Evolutionary conservation across 2,888 invertebrate genomes (phyloP).

Genomic region (Neoascia interrupta): DNA sequence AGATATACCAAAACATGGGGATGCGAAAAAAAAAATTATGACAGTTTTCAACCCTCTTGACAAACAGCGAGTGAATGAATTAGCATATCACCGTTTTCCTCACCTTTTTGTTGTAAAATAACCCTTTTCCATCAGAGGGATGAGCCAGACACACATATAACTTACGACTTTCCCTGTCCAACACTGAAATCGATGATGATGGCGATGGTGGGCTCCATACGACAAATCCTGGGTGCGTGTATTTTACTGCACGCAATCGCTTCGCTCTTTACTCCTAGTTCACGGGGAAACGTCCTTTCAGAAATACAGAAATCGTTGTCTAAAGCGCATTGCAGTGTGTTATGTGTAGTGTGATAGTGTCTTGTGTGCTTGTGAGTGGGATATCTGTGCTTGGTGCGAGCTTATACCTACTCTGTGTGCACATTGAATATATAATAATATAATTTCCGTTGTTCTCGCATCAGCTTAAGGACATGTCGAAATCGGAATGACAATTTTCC

Average conservation of each 20-base stretch:
- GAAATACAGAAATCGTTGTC: slow-evolving; percentile 15
- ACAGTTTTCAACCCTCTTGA: slow-evolving; percentile 1
- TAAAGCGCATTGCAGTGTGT: slow-evolving; percentile 51
- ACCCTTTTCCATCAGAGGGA: slow-evolving; percentile 25
- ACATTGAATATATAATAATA: slow-evolving; percentile 62
- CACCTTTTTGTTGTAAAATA: slow-evolving; percentile 26
- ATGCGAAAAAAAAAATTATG: slow-evolving; percentile 1
- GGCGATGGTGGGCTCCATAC: slow-evolving; percentile 5
- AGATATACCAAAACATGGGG: not conserved
- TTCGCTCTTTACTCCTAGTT: slow-evolving; percentile 25
- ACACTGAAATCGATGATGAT: slow-evolving; percentile 53
- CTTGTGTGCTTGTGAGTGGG: not conserved
- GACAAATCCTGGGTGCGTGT: slow-evolving; percentile 29
- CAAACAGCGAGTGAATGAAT: slow-evolving; percentile 20
- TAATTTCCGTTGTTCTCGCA: slow-evolving; percentile 61
- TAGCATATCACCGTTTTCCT: slow-evolving; percentile 27
- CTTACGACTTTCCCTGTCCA: slow-evolving; percentile 1
- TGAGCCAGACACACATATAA: too few species aligned
- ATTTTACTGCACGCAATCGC: slow-evolving; percentile 55
- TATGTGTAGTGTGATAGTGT: slow-evolving; percentile 30
- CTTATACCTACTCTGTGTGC: slow-evolving; percentile 8
- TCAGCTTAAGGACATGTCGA: slow-evolving; percentile 62
- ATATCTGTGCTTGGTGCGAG: not conserved
- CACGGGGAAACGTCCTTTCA: slow-evolving; percentile 38
- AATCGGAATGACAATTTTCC: slow-evolving; percentile 60